Base-by-base conservation (phyloP, 2,113 vertebrate species). In the Gobius niger region DNA sequence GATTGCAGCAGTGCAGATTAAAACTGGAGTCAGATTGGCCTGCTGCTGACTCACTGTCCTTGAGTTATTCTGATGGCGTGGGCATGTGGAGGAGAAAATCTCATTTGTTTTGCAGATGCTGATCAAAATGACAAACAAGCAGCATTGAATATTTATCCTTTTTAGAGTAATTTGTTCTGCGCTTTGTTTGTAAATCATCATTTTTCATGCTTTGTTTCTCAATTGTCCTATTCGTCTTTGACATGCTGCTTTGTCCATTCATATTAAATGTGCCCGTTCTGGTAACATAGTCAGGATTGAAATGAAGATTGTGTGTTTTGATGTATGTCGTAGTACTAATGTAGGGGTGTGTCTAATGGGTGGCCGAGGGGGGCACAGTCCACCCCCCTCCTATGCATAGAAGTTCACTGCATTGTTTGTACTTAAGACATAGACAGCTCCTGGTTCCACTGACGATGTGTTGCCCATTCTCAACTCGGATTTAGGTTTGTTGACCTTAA, bases 11-110 rank as follows among this genome's bases (percentile, higher is more conserved):
- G 15, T 67, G 12, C 5, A 6, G 73, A 87, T 84, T 71, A 16
- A 72, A 77, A 83, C 86, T 81, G 85, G 60, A 64, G 63, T 78
- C 68, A 69, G 76, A 77, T 77, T 80, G 70, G 73, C 70, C 42
- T 65, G 65, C 42, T 68, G 67, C 84, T 83, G 86, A 81, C 78
- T 85, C 79, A 67, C 71, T 74, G 85, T 82, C 84, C 76, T 89
- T 85, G 81, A 84, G 71, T 83, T 84, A 76, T 77, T 75, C 72
- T 80, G 68, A 44, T 18, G 47, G 60, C 61, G 75, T 62, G 63
- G 66, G 16, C 66, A 51, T 81, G 66, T 73, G 78, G 81, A 70
- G 57, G 40, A 60, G 40, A 60, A 60, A 60, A 60, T 60, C 40
- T 44, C 19, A 49, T 76, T 80, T 73, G 49, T 62, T 77, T 76